Evolutionary conservation across 2,888 invertebrate species (phyloP).

Genomic region (Standfussiana lucernea): DNA sequence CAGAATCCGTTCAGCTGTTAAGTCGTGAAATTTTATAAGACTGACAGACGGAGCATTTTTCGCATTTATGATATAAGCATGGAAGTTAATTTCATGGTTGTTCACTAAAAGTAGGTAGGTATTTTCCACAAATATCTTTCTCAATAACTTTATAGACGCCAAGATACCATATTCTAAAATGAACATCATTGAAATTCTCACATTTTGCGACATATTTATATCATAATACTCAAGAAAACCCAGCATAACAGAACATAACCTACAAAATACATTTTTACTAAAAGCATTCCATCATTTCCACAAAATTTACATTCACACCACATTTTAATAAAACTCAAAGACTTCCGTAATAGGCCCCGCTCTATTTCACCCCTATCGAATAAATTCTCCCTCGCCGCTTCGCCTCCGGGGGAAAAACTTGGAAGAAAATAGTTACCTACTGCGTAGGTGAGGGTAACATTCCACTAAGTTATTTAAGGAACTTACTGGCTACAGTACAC

Average conservation of each 20-base stretch:
- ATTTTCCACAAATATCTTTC: background rate
- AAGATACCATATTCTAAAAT: background rate
- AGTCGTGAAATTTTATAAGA: background rate
- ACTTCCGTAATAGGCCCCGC: constrained; percentile 28
- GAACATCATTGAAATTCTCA: too few species aligned
- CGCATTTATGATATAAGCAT: background rate
- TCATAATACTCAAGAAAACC: too few species aligned
- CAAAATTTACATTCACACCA: constrained; percentile 2
- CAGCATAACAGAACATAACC: background rate
- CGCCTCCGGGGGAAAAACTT: constrained; percentile 34
- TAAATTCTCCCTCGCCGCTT: constrained; percentile 40
- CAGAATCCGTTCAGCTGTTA: background rate
- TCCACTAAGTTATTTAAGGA: constrained; percentile 52
- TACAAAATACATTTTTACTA: background rate
- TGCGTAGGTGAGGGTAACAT: constrained; percentile 51
- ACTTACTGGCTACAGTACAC: constrained; percentile 12
- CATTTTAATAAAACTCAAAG: constrained; percentile 31
- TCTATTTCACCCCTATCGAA: constrained; percentile 50
- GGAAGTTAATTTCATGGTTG: background rate
- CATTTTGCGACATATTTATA: background rate
- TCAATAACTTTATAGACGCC: background rate
- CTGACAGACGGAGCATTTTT: background rate
- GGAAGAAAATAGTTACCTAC: constrained; percentile 16
- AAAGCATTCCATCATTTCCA: background rate
- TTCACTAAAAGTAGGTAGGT: background rate